Conservation (phyloP, 2,888 invertebrate genomes). For the Philhelius pedissequus region DNA sequence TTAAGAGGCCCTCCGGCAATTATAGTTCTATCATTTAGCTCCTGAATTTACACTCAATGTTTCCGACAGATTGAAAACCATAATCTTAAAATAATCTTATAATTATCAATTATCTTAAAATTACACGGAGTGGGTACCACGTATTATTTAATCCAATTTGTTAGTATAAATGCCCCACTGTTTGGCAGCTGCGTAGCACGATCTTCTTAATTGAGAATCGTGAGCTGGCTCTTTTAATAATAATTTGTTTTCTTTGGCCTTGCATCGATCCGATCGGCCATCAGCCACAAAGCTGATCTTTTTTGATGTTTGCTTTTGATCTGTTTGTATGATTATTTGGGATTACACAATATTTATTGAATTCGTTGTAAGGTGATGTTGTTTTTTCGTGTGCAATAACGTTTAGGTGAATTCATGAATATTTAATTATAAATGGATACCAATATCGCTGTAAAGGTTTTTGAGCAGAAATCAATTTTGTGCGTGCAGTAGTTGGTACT, state of each 20-base stretch:
- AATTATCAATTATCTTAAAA: too few species aligned
- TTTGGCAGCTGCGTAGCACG: background rate
- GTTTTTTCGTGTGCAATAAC: conserved; percentile 1
- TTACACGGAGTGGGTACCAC: too few species aligned
- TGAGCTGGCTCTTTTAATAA: conserved; percentile 10
- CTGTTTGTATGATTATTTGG: background rate
- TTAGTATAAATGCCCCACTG: too few species aligned
- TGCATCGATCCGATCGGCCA: background rate
- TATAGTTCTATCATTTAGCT: too few species aligned
- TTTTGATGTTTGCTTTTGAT: background rate
- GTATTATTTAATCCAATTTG: too few species aligned
- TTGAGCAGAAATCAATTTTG: conserved; percentile 4
- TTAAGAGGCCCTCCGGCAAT: too few species aligned
- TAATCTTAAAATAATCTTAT: too few species aligned
- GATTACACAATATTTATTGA: conserved; percentile 37
- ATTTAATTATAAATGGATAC: conserved; percentile 17
- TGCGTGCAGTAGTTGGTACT: background rate
- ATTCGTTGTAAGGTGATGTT: background rate
- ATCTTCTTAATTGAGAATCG: background rate
- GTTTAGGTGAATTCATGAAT: conserved; percentile 40
- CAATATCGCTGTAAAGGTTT: conserved; percentile 21
- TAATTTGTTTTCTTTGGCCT: background rate
- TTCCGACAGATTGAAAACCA: too few species aligned
- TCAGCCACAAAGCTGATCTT: background rate
- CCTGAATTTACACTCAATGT: too few species aligned